Evolutionary conservation across 2,888 invertebrate genomes (phyloP).

Genomic region (Charanyca ferruginea): DNA sequence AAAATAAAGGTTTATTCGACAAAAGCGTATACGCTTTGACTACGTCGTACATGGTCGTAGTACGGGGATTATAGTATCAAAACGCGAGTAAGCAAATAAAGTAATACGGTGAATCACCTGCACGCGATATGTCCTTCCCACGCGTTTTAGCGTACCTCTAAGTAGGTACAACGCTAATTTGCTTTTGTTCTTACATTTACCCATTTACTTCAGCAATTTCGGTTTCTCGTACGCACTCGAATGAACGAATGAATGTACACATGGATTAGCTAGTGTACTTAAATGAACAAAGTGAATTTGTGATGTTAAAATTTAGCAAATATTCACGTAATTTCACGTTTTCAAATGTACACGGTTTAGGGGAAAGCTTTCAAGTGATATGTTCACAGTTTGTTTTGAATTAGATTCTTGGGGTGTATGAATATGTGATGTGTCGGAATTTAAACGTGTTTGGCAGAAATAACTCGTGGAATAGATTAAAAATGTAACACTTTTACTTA

Average conservation of each 20-base stretch:
- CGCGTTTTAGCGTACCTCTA: slow-evolving; percentile 67
- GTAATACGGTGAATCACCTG: slow-evolving; percentile 82
- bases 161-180: slow-evolving; percentile 79
- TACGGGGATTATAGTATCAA: slow-evolving; percentile 70
- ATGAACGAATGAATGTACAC: slow-evolving; percentile 69
- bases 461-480: slow-evolving; percentile 15
- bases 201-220: slow-evolving; percentile 77
- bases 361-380: slow-evolving; percentile 44
- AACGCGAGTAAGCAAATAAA: slow-evolving; percentile 78
- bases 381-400: slow-evolving; percentile 45
- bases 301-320: slow-evolving; percentile 69
- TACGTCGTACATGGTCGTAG: slow-evolving; percentile 73
- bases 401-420: slow-evolving; percentile 41
- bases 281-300: slow-evolving; percentile 66
- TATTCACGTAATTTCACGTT: slow-evolving; percentile 54
- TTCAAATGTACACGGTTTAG: slow-evolving; percentile 56
- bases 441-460: slow-evolving; percentile 26
- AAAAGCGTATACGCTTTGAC: slow-evolving; percentile 71
- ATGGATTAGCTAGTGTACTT: slow-evolving; percentile 68
- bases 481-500: background rate
- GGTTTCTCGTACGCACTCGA: slow-evolving; percentile 75
- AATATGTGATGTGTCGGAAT: slow-evolving; percentile 43
- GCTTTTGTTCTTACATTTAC: slow-evolving; percentile 81
- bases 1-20: slow-evolving; percentile 83
- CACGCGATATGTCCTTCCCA: slow-evolving; percentile 78